Evolutionary conservation across 1,140 invertebrate species (phyloP), one percentile per base, ranked within the genome.

Genomic region (Sesamia nonagrioides): DNA sequence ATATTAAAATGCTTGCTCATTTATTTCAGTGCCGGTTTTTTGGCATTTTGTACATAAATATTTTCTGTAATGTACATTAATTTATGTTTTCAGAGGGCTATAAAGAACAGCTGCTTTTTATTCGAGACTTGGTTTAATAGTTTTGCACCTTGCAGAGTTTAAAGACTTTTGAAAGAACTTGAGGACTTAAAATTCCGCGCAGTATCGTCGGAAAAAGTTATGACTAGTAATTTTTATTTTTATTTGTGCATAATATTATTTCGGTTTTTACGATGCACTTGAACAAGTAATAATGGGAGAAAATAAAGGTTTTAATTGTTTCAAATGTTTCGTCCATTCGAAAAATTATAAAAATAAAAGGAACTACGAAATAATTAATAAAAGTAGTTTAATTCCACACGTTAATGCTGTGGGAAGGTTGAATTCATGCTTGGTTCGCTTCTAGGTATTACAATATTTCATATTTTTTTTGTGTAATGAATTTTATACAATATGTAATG

Each of bases 111-210:
- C 66, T 69, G 66, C n/a, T 27, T 69, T 69, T 69, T 48, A 69
- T 69, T 69, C 21, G 13, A 48, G 66, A 48, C 40, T 27, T 15
- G 63, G 21, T 69, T 50, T 48, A 69, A 50, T 69, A 69, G 66
- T 69, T 69, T 69, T 69, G 50, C 66, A 69, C 66, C 66, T 69
- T 69, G 11, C 42, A 37, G 18, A 69, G 66, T 69, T 69, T 69
- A 69, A 69, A 48, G 66, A 69, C 66, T 69, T 61, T 61, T 27
- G 17, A 69, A 69, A 69, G 66, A 50, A 48, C 66, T 69, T 48
- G 21, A 69, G 33, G 21, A 18, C 37, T 27, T 69, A 69, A 48
- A 48, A 33, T 48, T 50, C 9, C 40, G 18, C 66, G 6, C 18
- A 48, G 27, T 50, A 50, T 69, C 66, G 66, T 42, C 15, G 18